Percentiles rank a stretch among this genome's conserved stretches.
phyloP scores from a whole-genome alignment of 2,797 vertebrate genomes.

The Thaleichthys pacificus region DNA sequence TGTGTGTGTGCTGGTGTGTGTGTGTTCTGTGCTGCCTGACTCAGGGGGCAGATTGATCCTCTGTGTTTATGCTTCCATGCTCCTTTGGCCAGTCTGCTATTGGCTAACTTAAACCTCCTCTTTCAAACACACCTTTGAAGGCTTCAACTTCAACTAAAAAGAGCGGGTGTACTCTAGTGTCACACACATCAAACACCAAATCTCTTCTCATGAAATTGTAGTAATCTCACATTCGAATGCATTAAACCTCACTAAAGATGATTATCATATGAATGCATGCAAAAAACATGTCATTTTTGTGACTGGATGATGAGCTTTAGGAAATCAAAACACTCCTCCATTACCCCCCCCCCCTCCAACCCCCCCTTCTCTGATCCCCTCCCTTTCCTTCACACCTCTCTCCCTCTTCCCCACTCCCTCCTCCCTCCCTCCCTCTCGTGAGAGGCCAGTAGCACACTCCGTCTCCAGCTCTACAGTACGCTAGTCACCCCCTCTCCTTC shows the following conservation, averaged over 20 bases:
- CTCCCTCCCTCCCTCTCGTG: neutral
- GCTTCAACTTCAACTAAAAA: neutral
- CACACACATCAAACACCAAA: neutral
- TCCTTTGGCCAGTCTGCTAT: neutral
- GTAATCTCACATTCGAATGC: neutral
- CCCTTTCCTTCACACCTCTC: neutral
- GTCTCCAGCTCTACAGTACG: neutral
- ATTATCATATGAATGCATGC: neutral
- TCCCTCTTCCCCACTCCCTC: neutral
- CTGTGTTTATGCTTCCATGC: conserved; percentile 46
- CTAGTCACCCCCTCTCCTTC: neutral
- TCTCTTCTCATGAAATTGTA: neutral
- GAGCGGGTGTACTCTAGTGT: neutral
- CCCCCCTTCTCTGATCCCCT: neutral
- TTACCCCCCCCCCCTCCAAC: neutral
- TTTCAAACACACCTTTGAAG: no score
- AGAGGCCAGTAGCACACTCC: neutral
- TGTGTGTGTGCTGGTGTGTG: conserved; percentile 41
- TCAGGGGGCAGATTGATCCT: conserved; percentile 55
- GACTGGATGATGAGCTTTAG: no score
- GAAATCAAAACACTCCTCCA: no score
- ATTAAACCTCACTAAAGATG: neutral
- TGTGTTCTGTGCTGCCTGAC: conserved; percentile 57
- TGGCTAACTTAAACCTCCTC: neutral
- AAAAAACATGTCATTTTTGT: neutral